Conservation (phyloP, 1,140 invertebrate species). For the Monomorium pharaonis region DNA sequence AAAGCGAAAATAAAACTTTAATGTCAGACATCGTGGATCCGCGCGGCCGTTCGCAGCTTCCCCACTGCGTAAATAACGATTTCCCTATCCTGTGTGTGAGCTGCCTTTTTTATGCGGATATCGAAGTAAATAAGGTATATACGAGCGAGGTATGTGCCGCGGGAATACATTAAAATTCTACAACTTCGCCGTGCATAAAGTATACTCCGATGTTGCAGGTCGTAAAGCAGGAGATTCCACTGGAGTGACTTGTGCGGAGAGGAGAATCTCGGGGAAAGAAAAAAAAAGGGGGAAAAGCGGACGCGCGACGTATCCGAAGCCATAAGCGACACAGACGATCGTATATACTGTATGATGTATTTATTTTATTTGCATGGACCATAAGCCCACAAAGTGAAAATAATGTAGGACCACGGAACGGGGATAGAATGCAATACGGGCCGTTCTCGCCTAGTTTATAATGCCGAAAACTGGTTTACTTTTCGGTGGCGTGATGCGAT, state of each 20-base stretch:
- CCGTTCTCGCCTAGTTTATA: neutral
- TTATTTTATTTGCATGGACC: constrained; percentile 60
- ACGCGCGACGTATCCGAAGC: neutral
- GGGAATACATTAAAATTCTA: constrained; percentile 49
- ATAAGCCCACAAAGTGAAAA: constrained; percentile 38
- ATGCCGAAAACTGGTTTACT: constrained; percentile 47
- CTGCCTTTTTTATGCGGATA: constrained; percentile 27
- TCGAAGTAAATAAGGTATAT: constrained; percentile 44
- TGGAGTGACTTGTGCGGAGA: constrained; percentile 76
- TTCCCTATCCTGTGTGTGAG: constrained; percentile 17
- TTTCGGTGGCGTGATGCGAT: constrained; percentile 30
- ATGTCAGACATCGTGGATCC: neutral
- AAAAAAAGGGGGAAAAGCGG: neutral
- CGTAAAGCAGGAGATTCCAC: constrained; percentile 81
- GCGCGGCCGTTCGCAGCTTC: constrained; percentile 25
- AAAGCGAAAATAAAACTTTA: constrained; percentile 30
- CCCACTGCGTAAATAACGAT: constrained; percentile 31
- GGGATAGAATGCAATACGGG: neutral
- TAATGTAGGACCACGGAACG: constrained; percentile 29
- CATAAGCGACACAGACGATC: constrained; percentile 8
- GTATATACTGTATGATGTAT: constrained; percentile 59
- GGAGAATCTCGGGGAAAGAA: constrained; percentile 21
- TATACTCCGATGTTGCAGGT: constrained; percentile 76
- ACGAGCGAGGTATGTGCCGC: constrained; percentile 12
- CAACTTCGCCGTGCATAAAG: constrained; percentile 39